Conservation (phyloP, 2,113 vertebrate species). For the Brachyistius frenatus region DNA sequence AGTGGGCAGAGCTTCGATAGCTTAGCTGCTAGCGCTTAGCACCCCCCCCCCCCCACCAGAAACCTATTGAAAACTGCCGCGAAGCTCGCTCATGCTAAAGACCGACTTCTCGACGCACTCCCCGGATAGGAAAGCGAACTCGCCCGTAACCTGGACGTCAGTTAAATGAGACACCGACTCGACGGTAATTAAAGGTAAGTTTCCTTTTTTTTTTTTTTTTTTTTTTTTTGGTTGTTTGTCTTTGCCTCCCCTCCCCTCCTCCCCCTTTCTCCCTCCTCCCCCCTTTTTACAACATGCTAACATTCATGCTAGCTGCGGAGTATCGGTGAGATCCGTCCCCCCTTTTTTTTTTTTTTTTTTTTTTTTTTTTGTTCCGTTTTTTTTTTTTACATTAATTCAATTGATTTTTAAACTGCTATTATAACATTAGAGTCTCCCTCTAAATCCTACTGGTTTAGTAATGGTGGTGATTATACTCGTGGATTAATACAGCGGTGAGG, state of each 20-base stretch:
- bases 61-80: slow-evolving; percentile 5
- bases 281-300: slow-evolving; percentile 57
- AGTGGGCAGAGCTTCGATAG: slow-evolving; percentile 50
- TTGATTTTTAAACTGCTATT: background rate
- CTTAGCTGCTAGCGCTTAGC: slow-evolving; percentile 63
- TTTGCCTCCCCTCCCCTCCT: slow-evolving; percentile 44
- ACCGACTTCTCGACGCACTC: background rate
- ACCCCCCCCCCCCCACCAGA: slow-evolving; percentile 12
- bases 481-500: accelerated
- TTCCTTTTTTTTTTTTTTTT: too few relatives aligned
- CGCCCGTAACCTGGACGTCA: slow-evolving; percentile 22
- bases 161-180: slow-evolving; percentile 24
- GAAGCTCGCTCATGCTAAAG: slow-evolving; percentile 33
- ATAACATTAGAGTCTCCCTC: accelerated
- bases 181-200: slow-evolving; percentile 58
- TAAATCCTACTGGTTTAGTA: accelerated
- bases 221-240: background rate
- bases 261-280: slow-evolving; percentile 19
- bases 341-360: too few relatives aligned
- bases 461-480: accelerated
- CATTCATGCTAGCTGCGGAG: slow-evolving; percentile 53
- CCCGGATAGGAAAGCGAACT: background rate
- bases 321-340: slow-evolving; percentile 14
- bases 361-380: too few relatives aligned
- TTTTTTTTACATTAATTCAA: background rate